Evolutionary conservation across 2,113 vertebrate genomes (phyloP).

Genomic region (Lepus americanus): DNA sequence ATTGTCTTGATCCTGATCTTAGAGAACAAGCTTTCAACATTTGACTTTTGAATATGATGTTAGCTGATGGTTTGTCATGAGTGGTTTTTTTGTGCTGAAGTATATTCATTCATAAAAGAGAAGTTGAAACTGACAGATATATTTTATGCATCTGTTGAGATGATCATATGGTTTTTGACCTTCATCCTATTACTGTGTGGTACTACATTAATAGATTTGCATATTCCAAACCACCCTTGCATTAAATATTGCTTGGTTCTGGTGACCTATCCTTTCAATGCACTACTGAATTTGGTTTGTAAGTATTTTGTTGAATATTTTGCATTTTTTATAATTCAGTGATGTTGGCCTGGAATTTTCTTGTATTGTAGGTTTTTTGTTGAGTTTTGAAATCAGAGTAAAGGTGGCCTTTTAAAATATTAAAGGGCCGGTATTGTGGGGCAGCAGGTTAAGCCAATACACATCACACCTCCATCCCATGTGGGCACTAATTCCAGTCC

Average conservation of each 20-base stretch:
- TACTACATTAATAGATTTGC: background rate
- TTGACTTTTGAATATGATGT: background rate
- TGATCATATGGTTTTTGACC: background rate
- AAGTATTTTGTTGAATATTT: background rate
- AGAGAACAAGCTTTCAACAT: background rate
- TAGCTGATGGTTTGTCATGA: background rate
- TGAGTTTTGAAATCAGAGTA: no score
- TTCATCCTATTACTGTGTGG: background rate
- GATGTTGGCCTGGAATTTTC: no score
- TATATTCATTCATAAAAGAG: background rate
- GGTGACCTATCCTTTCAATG: background rate
- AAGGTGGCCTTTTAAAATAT: no score
- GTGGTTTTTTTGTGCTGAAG: background rate
- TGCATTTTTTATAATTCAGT: no score
- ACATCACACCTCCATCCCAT: no score
- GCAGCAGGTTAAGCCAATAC: no score
- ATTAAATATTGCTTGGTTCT: background rate
- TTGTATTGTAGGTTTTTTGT: no score
- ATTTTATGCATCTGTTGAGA: background rate
- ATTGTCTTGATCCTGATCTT: background rate
- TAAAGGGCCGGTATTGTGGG: no score
- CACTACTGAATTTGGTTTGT: background rate
- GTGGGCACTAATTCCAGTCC: no score
- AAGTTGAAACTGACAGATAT: background rate
- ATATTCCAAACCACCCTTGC: background rate